Conservation (phyloP, 2,888 invertebrate species). For the Netelia melanura region DNA sequence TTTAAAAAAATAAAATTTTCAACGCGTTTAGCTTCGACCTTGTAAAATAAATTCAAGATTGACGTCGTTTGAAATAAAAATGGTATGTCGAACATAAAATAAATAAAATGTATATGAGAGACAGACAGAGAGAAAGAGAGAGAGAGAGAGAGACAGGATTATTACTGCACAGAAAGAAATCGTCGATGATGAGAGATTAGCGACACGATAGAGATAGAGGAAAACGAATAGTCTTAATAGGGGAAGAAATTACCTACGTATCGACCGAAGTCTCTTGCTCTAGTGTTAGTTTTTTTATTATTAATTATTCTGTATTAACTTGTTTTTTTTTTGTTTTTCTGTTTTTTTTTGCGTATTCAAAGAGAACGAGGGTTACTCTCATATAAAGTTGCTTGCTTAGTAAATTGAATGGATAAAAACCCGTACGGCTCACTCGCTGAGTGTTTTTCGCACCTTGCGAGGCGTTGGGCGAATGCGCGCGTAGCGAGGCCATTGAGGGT, state of each 20-base stretch:
- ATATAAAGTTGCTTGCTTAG: constrained; percentile 83
- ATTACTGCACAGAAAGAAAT: too few species aligned
- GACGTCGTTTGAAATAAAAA: background rate
- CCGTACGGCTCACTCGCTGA: constrained; percentile 84
- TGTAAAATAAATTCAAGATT: too few species aligned
- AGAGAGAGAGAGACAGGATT: too few species aligned
- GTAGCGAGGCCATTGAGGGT: constrained; percentile 93
- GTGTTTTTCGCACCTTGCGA: constrained; percentile 88
- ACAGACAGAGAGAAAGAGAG: background rate
- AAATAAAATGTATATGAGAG: background rate
- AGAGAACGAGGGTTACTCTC: constrained; percentile 64
- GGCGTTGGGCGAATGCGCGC: constrained; percentile 91
- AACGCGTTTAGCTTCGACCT: too few species aligned
- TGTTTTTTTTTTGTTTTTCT: constrained; percentile 24
- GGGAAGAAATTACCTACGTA: constrained; percentile 69
- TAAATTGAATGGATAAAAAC: constrained; percentile 83
- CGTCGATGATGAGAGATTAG: constrained; percentile 3
- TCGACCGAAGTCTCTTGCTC: constrained; percentile 71
- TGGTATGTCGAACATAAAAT: background rate
- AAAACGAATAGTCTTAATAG: constrained; percentile 47
- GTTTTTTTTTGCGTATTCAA: constrained; percentile 47
- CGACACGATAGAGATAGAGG: constrained; percentile 4
- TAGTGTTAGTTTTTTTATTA: constrained; percentile 33
- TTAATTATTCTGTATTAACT: too few species aligned
- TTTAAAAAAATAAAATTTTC: too few species aligned